A percentile compares a stretch with the other conserved stretches of the same genome.
These are phyloP conservation scores for Syrrhaptes paradoxus DNA, from an alignment of 2,113 vertebrate species.

Conservation along the genomic window DNA sequence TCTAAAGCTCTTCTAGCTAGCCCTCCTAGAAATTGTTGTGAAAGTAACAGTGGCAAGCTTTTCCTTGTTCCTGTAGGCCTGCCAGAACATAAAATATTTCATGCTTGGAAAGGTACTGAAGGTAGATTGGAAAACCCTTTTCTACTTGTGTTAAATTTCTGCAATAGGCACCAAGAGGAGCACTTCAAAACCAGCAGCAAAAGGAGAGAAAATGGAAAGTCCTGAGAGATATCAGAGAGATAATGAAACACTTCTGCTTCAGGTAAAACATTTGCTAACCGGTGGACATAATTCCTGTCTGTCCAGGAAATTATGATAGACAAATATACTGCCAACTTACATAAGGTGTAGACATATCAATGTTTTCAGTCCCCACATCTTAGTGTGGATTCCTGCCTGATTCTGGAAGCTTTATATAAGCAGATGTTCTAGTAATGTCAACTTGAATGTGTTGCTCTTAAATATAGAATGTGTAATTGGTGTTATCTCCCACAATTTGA, in stretches of 20 bases:
- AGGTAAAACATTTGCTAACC: conserved; percentile 75
- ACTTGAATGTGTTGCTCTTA: background rate
- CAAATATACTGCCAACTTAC: background rate
- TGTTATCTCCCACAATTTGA: background rate
- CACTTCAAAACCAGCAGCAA: conserved; percentile 42
- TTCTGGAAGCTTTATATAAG: background rate
- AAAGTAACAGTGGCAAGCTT: background rate
- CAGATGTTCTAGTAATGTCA: background rate
- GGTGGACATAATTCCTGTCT: background rate
- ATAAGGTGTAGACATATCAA: background rate
- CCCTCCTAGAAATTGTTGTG: background rate
- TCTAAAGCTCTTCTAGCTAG: background rate
- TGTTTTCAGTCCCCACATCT: background rate
- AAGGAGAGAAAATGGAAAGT: conserved; percentile 53
- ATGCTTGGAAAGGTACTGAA: background rate
- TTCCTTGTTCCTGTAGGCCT: background rate
- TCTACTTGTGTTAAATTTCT: background rate
- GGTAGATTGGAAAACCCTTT: background rate
- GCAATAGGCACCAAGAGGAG: conserved; percentile 46
- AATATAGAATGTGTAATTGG: background rate
- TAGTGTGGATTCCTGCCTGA: background rate
- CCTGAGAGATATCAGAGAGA: conserved; percentile 79
- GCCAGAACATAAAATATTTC: background rate
- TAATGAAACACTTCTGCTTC: conserved; percentile 83
- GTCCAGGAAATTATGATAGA: background rate